Evolutionary conservation across 2,888 invertebrate species (phyloP), one percentile per base, ranked within the genome.

Genomic region (Holacanthella duospinosa): DNA sequence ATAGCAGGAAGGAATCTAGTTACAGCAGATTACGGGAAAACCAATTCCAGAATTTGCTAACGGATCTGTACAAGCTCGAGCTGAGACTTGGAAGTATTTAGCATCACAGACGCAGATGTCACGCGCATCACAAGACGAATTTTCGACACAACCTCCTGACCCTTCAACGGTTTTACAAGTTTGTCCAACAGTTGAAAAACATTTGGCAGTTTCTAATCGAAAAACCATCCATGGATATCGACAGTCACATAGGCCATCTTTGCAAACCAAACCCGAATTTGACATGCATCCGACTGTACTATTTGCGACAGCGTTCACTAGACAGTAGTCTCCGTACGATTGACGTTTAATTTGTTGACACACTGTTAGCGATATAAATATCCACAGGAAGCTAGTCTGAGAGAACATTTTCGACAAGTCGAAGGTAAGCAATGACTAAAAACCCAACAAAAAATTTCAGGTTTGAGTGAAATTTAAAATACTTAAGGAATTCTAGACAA

Each of bases 11-110:
- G n/a, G n/a, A n/a, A n/a, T n/a, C n/a, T n/a, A n/a, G 6, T 29
- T 36, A 28, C 59, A 59, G 59, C 59, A 59, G 44, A 59, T 59
- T 2, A 59, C 27, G 3, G 59, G 59, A 43, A 59, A 44, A 6
- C n/a, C 25, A 44, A 59, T 24, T 25, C 59, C 59, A 43, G 59
- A 25, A 48, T 59, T 59, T 21, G 59, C 59, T 19, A 59, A 44
- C 3, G 59, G 59, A 25, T 59, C 59, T 6, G 59, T 36, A 25
- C 59, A 59, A 4, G 43, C 28, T 27, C 59, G 21, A 3, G 59
- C 59, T 21, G 59, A 43, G 12, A 59, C 36, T 59, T 59, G 44
- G 44, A 29, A 59, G 48, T 59, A 36, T 2, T 21, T 26, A 2
- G 48, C n/a, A 27, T 59, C 24, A 27, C 59, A 59, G 48, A 59